Evolutionary conservation across 2,797 vertebrate genomes (phyloP), one percentile per base, ranked within the genome.

Genomic region (Rousettus madagascariensis): DNA sequence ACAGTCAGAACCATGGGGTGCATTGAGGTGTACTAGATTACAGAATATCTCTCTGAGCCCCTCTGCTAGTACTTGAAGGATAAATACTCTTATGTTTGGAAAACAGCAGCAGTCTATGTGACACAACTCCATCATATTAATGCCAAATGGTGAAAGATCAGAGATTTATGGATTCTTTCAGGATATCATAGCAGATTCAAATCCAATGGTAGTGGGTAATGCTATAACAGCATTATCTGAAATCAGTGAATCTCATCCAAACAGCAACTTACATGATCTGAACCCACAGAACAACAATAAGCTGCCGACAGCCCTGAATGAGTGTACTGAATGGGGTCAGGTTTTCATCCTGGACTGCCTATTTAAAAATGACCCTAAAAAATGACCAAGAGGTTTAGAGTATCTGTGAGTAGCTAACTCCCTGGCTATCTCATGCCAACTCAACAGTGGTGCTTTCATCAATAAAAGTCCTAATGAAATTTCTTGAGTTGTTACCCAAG

Each of bases 61-160:
- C 99, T 99, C 79, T 99, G 99, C 96, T 99, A 99, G 97, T 99
- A 99, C 84, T 98, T 99, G 75, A 99, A 99, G 98, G 99, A 99
- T 6, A 99, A 99, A 97, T 99, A 99, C 97, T 99, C 99, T 0
- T 99, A 99, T 0, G 99, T 99, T 72, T 99, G 99, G 90, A 99
- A 99, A 98, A 99, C 99, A 0, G 99, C 99, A 0, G 99, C 99
- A 0, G 99, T 99, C 65, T 99, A 99, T 0, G 99, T 99, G 97
- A 99, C 99, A 1, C 99, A 99, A 96, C 99, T 99, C 90, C 99
- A 99, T 19, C 99, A 99, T 98, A 99, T 99, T 98, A 99, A 99
- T 0, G 99, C 99, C 99, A 99, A 98, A 99, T 99, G 99, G 99
- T 99, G 97, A 99, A 99, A 98, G 99, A 99, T 97, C 99, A 99